Evolutionary conservation across 2,113 vertebrate species (phyloP).

Genomic region (Oxyura jamaicensis): DNA sequence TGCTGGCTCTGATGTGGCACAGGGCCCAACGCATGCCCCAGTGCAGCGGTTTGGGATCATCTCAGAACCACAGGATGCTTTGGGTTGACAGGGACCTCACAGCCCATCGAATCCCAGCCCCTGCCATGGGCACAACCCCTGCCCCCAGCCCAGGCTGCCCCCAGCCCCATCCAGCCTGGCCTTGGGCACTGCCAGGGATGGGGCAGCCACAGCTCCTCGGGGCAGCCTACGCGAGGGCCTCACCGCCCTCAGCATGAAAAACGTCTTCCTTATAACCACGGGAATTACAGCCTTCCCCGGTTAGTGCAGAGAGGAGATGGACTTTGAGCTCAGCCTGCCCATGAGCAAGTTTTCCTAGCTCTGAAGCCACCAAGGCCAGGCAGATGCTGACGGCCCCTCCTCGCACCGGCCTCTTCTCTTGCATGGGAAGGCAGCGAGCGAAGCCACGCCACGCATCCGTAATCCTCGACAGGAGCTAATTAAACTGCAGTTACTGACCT

Average conservation of each 20-base stretch:
- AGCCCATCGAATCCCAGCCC: not conserved
- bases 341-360: accelerated
- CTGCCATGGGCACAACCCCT: not conserved
- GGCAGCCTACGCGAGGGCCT: not conserved
- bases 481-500: not conserved
- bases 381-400: not conserved
- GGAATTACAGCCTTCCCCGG: not conserved
- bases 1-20: not conserved
- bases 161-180: not conserved
- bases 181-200: not conserved
- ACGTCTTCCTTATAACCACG: not conserved
- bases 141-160: not conserved
- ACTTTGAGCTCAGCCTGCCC: not conserved
- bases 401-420: not conserved
- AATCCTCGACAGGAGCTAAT: not conserved
- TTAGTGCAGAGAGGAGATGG: not conserved
- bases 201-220: not conserved
- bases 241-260: not conserved
- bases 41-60: too few relatives aligned
- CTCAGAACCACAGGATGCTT: not conserved
- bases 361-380: not conserved
- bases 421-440: not conserved
- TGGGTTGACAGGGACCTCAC: not conserved
- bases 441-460: accelerated
- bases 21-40: not conserved